These are phyloP conservation scores for Lasiommata megera DNA, from an alignment of 2,888 invertebrate species.

Conservation along the genomic window DNA sequence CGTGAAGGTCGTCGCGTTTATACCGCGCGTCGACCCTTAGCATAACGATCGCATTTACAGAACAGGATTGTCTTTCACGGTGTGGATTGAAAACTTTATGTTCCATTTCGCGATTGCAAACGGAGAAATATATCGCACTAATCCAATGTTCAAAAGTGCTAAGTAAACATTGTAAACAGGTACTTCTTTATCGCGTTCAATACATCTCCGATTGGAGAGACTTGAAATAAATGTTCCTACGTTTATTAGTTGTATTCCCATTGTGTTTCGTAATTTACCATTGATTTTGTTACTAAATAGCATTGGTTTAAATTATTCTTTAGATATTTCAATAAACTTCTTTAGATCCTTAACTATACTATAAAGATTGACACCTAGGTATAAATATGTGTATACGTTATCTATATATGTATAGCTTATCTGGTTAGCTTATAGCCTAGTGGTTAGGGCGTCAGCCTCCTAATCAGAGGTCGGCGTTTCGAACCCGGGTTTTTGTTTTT, in stretches of 20 bases:
- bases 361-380: no score
- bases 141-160: constrained; percentile 40
- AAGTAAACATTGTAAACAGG: constrained; percentile 39
- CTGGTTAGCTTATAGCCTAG: no score
- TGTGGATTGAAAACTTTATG: constrained; percentile 54
- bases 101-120: constrained; percentile 41
- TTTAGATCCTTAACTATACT: no score
- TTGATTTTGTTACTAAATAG: constrained; percentile 21
- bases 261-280: constrained; percentile 23
- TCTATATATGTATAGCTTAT: no score
- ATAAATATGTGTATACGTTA: no score
- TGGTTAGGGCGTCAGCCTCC: no score
- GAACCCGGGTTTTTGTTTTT: no score
- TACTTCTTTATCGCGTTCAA: constrained; percentile 36
- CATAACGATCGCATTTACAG: constrained; percentile 43
- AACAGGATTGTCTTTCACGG: constrained; percentile 48
- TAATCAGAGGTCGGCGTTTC: no score
- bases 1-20: no score
- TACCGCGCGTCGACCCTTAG: constrained; percentile 9
- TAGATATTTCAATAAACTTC: no score
- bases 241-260: constrained; percentile 24
- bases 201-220: constrained; percentile 35
- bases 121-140: constrained; percentile 38
- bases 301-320: not conserved
- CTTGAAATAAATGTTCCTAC: constrained; percentile 26